Evolutionary conservation across 1,140 invertebrate genomes (phyloP), one percentile per base, ranked within the genome.

Genomic region (Neodiprion fabricii): DNA sequence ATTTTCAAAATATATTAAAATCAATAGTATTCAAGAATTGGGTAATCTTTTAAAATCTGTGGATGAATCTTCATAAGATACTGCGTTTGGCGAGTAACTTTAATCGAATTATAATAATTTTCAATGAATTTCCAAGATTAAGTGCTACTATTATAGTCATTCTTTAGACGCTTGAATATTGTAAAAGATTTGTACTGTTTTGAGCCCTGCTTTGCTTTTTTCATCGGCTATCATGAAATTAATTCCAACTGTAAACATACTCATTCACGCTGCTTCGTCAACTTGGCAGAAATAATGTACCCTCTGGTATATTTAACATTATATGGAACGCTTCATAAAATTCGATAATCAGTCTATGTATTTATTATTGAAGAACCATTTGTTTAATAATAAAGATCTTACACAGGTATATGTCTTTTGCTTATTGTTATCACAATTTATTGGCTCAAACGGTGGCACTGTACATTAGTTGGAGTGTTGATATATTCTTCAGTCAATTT

Each of bases 401-500:
- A 21, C 17, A 21, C 17, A 21, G 17, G 17, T 21, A 21, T 21
- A 21, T 21, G 17, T 21, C 17, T 21, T 21, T 21, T 21, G 17
- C 17, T 21, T 21, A 21, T 21, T 21, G 17, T 21, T 21, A 21
- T 21, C 17, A 21, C 17, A 21, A 21, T 21, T 21, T 21, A 21
- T 21, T 21, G 0, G 0, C 17, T 21, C 17, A 21, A 21, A 21
- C 17, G 17, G 17, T 21, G 17, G 17, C 17, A 21, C 17, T 21
- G 17, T 21, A 21, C 17, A 21, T 53, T 1, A 10, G 50, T 53
- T 10, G n/a, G 50, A 53, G n/a, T 53, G 71, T 72, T 53, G n/a
- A 11, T 53, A 53, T 53, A 53, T 53, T 53, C 71, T 53, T 72
- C 48, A 23, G 50, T 72, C n/a, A 72, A 72, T 50, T 61, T 40